Evolutionary conservation across 2,888 invertebrate genomes (phyloP).

Genomic region (Pseudococcus longispinus): DNA sequence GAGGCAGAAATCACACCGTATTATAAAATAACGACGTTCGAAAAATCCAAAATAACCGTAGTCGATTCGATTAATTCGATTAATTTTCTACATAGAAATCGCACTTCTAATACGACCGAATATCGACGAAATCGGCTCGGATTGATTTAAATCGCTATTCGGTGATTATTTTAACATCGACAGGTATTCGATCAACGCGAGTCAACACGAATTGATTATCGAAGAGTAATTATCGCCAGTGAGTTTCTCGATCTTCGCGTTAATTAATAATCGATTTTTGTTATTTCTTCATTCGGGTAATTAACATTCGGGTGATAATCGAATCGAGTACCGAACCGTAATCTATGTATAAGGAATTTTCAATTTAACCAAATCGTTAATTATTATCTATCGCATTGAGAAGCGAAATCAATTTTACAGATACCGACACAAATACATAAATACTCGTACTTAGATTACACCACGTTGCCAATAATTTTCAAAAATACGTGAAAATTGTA

Average conservation of each 20-base stretch:
- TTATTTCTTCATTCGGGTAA: not conserved
- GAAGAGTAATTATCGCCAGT: not conserved
- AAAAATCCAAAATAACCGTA: not conserved
- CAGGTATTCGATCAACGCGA: not conserved
- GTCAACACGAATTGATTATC: not conserved
- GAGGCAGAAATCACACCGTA: not conserved
- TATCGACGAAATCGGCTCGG: not conserved
- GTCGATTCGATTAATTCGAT: constrained; percentile 15
- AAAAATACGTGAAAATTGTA: not conserved
- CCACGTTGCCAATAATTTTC: not conserved
- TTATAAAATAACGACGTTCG: not conserved
- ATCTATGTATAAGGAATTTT: not conserved
- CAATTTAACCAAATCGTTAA: not conserved
- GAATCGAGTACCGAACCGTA: not conserved
- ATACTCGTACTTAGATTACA: too few species aligned
- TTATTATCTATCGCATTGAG: not conserved
- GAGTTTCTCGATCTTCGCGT: not conserved
- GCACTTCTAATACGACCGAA: not conserved
- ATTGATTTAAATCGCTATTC: not conserved
- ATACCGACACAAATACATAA: too few species aligned
- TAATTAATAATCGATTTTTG: not conserved
- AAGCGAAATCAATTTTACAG: too few species aligned
- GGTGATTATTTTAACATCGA: not conserved
- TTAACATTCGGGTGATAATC: not conserved
- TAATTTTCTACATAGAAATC: not conserved